Percentiles rank a stretch among this genome's conserved stretches.
Conservation (phyloP, 2,113 vertebrate genomes). For the Rhinoptilus africanus region DNA sequence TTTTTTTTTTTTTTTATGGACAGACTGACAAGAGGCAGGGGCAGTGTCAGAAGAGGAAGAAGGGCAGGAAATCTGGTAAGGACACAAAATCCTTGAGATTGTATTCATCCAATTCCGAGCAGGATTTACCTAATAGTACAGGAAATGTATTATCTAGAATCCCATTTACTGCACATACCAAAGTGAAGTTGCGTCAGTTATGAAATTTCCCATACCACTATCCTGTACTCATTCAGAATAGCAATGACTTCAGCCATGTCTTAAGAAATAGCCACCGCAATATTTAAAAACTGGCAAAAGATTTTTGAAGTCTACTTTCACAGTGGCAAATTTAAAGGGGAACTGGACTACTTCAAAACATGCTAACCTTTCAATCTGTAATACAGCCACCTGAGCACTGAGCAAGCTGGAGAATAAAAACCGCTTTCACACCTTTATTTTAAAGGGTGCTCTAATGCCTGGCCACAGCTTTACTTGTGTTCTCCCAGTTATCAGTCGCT, state of each 20-base stretch:
- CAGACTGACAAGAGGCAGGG: background rate
- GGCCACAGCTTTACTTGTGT: background rate
- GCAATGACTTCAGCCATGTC: background rate
- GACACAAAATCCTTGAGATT: background rate
- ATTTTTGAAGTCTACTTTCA: background rate
- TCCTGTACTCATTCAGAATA: background rate
- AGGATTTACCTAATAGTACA: background rate
- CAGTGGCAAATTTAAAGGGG: background rate
- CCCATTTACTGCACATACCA: background rate
- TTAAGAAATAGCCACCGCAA: background rate
- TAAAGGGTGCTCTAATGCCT: background rate
- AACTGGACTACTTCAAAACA: background rate
- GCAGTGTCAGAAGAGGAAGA: background rate
- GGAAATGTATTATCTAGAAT: conserved; percentile 17
- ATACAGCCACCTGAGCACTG: background rate
- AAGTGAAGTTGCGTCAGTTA: background rate
- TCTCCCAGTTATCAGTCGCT: background rate
- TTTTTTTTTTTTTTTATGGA: background rate
- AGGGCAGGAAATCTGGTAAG: background rate
- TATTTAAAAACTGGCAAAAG: background rate
- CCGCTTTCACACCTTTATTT: background rate
- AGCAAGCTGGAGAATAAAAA: background rate
- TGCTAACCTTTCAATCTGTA: rapidly evolving
- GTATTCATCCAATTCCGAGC: background rate
- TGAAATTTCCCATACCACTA: conserved; percentile 2